Evolutionary conservation across 2,888 invertebrate species (phyloP), one percentile per base, ranked within the genome.

Genomic region (Andrena bucephala): DNA sequence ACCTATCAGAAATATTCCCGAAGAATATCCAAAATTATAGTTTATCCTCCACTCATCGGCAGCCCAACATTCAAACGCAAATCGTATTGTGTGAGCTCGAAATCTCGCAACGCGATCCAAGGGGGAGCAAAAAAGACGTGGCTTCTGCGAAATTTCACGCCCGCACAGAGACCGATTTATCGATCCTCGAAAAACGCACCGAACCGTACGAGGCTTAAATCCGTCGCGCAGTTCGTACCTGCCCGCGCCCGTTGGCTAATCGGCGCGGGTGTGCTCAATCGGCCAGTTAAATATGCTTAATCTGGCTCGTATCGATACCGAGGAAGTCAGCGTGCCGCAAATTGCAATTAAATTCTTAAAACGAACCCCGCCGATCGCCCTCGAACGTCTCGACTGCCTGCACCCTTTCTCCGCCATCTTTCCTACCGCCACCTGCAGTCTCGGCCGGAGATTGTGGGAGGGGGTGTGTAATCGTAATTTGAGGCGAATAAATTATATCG

Each of bases 311-410:
- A 78, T 77, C 81, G 74, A 83, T 78, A 59, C 54, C 73, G 63
- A 33, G 57, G 52, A 67, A 79, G 75, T 86, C 80, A 69, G n/a
- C 8, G 84, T 80, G 33, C 57, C 68, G 77, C 69, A 57, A 73
- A 87, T 79, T 54, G 70, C 87, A 84, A 87, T 89, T 88, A 88
- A 77, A 75, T 71, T 67, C 71, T 73, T 76, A 69, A 77, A 72
- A 52, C 69, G 62, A 57, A 20, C 63, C 52, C 8, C 20, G 42
- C 29, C 0, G 50, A 5, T 29, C 48, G 5, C 27, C 10, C 13
- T 33, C n/a, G 5, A 1, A 0, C 3, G 2, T 31, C 4, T 1
- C 29, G 36, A 6, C 16, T 10, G 31, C 33, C 48, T 57, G 57
- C 57, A 24, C 10, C 24, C 57, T 65, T 69, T 59, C 8, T 10